These are phyloP conservation scores for Corydoras maculifer DNA, from an alignment of 2,113 vertebrate species.

Conservation along the genomic window DNA sequence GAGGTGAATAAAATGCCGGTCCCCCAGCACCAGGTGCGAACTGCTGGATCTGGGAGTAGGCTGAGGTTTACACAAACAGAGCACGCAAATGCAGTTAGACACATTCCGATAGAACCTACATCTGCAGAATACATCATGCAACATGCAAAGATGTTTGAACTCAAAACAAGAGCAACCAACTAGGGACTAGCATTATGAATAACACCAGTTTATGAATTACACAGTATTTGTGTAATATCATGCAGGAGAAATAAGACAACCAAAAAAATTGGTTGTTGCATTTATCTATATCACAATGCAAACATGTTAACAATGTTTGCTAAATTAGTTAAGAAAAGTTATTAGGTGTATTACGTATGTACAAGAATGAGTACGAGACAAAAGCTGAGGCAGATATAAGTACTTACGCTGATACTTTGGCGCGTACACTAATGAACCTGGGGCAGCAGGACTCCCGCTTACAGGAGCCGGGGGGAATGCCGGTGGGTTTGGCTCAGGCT, in stretches of 20 bases:
- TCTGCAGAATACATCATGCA: background rate
- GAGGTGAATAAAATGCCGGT: slow-evolving; percentile 76
- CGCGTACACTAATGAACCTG: slow-evolving; percentile 65
- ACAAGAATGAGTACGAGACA: no score
- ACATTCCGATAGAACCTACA: slow-evolving; percentile 15
- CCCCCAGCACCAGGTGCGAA: slow-evolving; percentile 78
- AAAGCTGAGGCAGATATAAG: background rate
- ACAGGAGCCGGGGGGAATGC: slow-evolving; percentile 66
- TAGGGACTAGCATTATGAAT: no score
- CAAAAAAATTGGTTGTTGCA: no score
- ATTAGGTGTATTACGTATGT: no score
- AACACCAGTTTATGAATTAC: no score
- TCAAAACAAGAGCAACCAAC: background rate
- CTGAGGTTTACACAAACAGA: slow-evolving; percentile 65
- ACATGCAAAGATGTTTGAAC: slow-evolving; percentile 19
- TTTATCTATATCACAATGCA: no score
- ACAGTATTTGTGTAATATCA: no score
- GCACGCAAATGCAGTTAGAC: slow-evolving; percentile 46
- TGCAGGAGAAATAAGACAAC: no score
- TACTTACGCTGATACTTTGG: slow-evolving; percentile 85
- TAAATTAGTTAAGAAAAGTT: no score
- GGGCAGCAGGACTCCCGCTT: slow-evolving; percentile 47
- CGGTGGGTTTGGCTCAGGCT: slow-evolving; percentile 75
- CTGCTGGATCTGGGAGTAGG: slow-evolving; percentile 75
- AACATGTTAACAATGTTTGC: slow-evolving; percentile 34